phyloP scores from a whole-genome alignment of 2,113 vertebrate genomes.

The Miniopterus natalensis region DNA sequence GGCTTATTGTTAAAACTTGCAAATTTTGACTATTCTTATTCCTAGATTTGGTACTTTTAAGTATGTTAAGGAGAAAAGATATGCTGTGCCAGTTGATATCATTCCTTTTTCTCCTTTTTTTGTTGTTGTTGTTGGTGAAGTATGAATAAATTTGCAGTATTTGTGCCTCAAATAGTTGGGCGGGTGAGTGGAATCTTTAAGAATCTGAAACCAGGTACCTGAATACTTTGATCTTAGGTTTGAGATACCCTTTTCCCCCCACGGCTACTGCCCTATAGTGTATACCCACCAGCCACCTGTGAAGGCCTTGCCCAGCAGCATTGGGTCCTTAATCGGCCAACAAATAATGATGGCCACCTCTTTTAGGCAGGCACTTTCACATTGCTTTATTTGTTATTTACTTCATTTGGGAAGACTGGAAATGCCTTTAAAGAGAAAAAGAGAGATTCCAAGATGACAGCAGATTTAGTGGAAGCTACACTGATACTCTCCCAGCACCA shows the following conservation, averaged over 20 bases:
- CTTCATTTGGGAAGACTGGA: constrained; percentile 39
- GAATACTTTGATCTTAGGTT: neutral
- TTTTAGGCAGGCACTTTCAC: neutral
- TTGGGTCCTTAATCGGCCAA: neutral
- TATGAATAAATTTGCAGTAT: neutral
- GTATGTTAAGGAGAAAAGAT: constrained; percentile 33
- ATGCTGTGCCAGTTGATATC: neutral
- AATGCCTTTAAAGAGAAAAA: neutral
- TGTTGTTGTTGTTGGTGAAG: neutral
- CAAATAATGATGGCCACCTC: neutral
- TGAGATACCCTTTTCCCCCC: neutral
- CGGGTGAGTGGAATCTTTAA: neutral
- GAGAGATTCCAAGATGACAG: too few species aligned
- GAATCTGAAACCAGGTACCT: neutral
- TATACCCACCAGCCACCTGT: neutral
- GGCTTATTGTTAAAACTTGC: constrained; percentile 44
- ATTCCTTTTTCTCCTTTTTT: neutral
- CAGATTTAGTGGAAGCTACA: too few species aligned
- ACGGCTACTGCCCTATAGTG: neutral
- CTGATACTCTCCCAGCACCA: too few species aligned
- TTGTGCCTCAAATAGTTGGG: neutral
- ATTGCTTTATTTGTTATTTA: neutral
- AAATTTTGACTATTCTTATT: neutral
- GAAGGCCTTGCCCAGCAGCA: neutral
- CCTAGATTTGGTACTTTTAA: constrained; percentile 41